Base-by-base conservation (phyloP, 2,113 vertebrate genomes). In the Triplophysa rosa region DNA sequence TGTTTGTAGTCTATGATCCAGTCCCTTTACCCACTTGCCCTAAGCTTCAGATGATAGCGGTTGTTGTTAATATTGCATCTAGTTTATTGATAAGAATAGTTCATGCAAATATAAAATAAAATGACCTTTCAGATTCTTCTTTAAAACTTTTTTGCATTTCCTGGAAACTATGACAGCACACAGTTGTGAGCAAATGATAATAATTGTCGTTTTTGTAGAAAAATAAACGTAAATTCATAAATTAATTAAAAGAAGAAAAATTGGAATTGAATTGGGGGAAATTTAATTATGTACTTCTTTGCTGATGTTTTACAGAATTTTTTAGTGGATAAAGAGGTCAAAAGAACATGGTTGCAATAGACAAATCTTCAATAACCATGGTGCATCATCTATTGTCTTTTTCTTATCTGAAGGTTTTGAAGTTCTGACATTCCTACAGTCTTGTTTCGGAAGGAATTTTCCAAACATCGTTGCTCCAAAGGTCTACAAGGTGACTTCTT, bases 371-470 rank as follows among this genome's bases (percentile, higher is more conserved):
- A 63, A 19, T n/a, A 59, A 72, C 29, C 63, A 42, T 26, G 11
- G 56, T 49, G 64, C 21, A 37, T 17, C 26, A 42, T 71, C 45
- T 42, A 64, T 64, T 49, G 16, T 56, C 64, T 64, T 79, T 69
- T 68, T 70, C 42, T 62, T 63, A 52, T 71, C 23, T 80, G 59
- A 64, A 13, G 42, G 67, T n/a, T 45, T 37, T 47, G 54, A 45
- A 40, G 59, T 47, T 21, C 56, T 40, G 58, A 64, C 67, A 64
- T 23, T 45, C 24, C 45, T 40, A 37, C 45, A 21, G 58, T 58
- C 49, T 56, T 52, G 14, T 80, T 65, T 54, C 2, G 45, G 12
- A 58, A 73, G 40, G 66, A 56, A 78, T 78, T 42, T 65, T 72
- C 49, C 80, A 61, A 66, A 70, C 59, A 72, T 14, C 40, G 0